A percentile compares a stretch with the other conserved stretches of the same genome.
Conservation (phyloP, 2,113 vertebrate species). For the Romanogobio albipinnatus region DNA sequence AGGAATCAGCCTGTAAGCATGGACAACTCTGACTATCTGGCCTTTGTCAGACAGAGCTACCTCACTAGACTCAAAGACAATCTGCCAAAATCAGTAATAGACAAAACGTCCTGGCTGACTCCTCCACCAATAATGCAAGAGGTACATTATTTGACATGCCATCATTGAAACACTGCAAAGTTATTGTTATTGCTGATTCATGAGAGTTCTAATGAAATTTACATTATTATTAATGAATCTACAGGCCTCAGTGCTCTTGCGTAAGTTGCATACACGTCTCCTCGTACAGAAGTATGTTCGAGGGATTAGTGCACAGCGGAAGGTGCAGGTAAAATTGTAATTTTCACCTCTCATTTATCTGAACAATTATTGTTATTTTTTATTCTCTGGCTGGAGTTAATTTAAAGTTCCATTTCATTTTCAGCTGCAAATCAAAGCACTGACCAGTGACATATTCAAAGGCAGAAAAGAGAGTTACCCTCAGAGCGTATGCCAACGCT, state of each 20-base stretch:
- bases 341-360: background rate
- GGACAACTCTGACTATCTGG: conserved; percentile 83
- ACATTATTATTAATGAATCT: background rate
- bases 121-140: conserved; percentile 83
- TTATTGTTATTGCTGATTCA: background rate
- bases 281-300: conserved; percentile 87
- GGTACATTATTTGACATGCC: conserved; percentile 64
- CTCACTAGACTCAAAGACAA: conserved; percentile 82
- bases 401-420: conserved; percentile 24
- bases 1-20: conserved; percentile 79
- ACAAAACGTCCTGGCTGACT: conserved; percentile 84
- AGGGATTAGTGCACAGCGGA: conserved; percentile 79
- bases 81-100: conserved; percentile 85
- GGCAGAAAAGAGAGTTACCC: conserved; percentile 90
- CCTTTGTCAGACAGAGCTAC: conserved; percentile 83
- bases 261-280: conserved; percentile 78
- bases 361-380: background rate
- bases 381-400: background rate
- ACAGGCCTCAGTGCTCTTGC: conserved; percentile 84
- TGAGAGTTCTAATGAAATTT: background rate
- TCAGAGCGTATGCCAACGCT: conserved; percentile 80
- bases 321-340: conserved; percentile 77
- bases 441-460: conserved; percentile 84
- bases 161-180: background rate
- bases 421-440: conserved; percentile 85